These are phyloP conservation scores for Darevskia nairensis DNA, from an alignment of 2,797 vertebrate genomes.

Conservation along the genomic window DNA sequence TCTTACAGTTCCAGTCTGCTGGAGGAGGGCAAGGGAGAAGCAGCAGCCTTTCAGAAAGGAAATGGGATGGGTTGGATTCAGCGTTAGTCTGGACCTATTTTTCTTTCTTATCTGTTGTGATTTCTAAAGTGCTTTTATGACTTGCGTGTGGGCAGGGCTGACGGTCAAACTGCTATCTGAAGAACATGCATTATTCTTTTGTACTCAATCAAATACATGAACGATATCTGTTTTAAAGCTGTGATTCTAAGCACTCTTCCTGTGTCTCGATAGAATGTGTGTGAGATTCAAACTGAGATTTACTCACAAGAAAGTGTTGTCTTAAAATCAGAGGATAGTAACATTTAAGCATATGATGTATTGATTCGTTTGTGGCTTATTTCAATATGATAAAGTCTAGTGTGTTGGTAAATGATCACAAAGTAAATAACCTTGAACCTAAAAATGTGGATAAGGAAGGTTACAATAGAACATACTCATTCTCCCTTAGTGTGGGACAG, in stretches of 20 bases:
- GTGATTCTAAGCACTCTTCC: too few species aligned
- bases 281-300: background rate
- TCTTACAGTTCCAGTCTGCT: too few species aligned
- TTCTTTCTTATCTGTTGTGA: too few species aligned
- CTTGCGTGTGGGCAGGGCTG: background rate
- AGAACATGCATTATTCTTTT: too few species aligned
- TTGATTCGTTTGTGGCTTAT: background rate
- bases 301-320: background rate
- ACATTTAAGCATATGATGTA: background rate
- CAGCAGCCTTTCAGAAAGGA: background rate
- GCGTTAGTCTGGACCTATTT: too few species aligned
- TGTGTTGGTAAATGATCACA: too few species aligned
- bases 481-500: too few species aligned
- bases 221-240: background rate
- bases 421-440: background rate
- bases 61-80: too few species aligned
- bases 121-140: background rate
- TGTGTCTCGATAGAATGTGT: background rate
- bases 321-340: background rate
- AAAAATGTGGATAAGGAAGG: background rate
- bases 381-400: background rate
- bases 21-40: background rate
- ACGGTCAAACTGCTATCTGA: background rate
- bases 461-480: too few species aligned
- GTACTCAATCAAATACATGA: background rate